These are phyloP conservation scores for Hedychridium roseum DNA, from an alignment of 2,888 invertebrate genomes.

Conservation along the genomic window DNA sequence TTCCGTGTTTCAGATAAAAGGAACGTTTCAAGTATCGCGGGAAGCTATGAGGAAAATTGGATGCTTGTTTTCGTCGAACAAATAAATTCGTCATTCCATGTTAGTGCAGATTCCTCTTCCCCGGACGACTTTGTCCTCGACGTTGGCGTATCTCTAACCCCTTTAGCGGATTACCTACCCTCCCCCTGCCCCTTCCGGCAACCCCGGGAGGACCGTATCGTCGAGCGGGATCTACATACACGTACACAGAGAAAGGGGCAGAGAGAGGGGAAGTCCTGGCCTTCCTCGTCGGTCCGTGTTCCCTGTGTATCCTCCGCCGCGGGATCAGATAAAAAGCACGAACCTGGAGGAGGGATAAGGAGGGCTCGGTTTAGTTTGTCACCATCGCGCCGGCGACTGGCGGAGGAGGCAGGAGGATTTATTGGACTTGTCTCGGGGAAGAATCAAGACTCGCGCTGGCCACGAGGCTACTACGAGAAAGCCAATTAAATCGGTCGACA, in stretches of 20 bases:
- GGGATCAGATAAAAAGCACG: conserved; percentile 44
- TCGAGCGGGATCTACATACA: no score
- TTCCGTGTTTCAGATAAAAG: no score
- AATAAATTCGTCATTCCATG: no score
- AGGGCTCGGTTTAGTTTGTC: conserved; percentile 43
- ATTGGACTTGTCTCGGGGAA: conserved; percentile 48
- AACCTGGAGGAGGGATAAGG: conserved; percentile 26
- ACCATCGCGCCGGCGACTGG: conserved; percentile 35
- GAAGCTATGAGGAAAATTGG: no score
- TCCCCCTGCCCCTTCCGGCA: conserved; percentile 6
- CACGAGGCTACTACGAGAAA: conserved; percentile 40
- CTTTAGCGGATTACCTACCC: conserved; percentile 25
- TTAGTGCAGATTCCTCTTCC: no score
- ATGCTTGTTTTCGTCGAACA: no score
- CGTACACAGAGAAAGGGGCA: no score
- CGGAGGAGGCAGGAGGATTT: conserved; percentile 38
- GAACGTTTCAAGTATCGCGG: no score
- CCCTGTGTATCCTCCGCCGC: conserved; percentile 45
- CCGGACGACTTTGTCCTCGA: conserved; percentile 5
- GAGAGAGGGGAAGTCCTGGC: no score
- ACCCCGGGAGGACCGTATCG: no score
- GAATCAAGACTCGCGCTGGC: conserved; percentile 47
- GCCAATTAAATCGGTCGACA: conserved; percentile 53
- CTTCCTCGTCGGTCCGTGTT: conserved; percentile 34
- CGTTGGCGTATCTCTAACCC: conserved; percentile 33